Base-by-base conservation (phyloP, 2,888 invertebrate species). In the Lobophora halterata region DNA sequence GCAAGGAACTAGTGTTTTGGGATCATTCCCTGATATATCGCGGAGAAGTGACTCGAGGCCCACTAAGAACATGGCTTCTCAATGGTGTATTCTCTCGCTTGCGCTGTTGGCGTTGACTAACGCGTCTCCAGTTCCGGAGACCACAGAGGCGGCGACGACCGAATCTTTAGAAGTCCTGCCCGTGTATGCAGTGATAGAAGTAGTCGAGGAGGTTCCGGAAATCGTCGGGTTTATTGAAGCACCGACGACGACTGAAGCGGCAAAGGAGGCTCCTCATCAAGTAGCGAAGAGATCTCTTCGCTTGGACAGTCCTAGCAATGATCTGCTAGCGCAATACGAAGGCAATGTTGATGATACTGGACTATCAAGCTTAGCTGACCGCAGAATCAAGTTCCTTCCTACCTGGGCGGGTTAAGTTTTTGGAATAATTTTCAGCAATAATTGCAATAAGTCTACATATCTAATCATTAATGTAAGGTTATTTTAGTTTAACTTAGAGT, bases 321-420 rank as follows among this genome's bases (percentile, higher is more conserved):
- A 83, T 36, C 56, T 87, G 10, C 47, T 86, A 26, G 71, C 73
- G n/a, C 68, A 75, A 29, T 62, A 69, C n/a, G 83, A 86, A 3
- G 73, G 67, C 2, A 55, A 70, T 1, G 56, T 70, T 7, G 70
- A 68, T 24, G 80, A 80, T 19, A 70, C 69, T 20, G 71, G 71
- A 1, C 43, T 76, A 4, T 59, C 71, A 1, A 69, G 72, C 40
- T 38, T 85, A 1, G 79, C 64, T 21, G 79, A 79, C 3, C 70
- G 87, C 38, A 79, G 80, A 58, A 86, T 87, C 23, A 86, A 80
- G 57, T 78, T 82, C 39, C 63, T 87, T 5, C 87, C 87, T 1
- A 69, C 83, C 3, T 87, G 80, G 79, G 63, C 72, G 20, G 87
- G 86, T 29, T 80, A 72, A 72, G 20, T 3, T 30, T 17, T 19